Conservation (phyloP, 2,797 vertebrate genomes). For the Hydrocynus forskahlii region DNA sequence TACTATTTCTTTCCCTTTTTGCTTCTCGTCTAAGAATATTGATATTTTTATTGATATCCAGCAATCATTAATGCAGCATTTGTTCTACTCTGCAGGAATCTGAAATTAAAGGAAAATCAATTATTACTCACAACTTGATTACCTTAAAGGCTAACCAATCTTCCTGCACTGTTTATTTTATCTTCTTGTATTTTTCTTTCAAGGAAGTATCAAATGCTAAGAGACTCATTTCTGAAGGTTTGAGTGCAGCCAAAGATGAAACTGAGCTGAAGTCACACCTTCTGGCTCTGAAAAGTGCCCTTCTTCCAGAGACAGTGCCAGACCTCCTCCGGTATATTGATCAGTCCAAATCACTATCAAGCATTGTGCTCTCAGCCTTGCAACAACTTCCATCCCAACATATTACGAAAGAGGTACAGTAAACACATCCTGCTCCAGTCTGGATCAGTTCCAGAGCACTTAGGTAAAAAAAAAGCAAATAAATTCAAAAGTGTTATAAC, state of each 20-base stretch:
- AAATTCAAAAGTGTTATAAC: neutral
- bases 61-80: too few species aligned
- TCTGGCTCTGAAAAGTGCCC: slow-evolving; percentile 42
- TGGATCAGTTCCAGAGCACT: neutral
- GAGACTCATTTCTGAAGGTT: slow-evolving; percentile 13
- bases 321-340: slow-evolving; percentile 39
- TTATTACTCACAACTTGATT: neutral
- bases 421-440: neutral
- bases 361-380: slow-evolving; percentile 39
- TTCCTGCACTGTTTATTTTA: too few species aligned
- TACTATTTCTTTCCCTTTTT: too few species aligned
- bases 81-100: too few species aligned
- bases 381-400: slow-evolving; percentile 28
- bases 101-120: neutral
- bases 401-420: slow-evolving; percentile 43
- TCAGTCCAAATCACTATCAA: slow-evolving; percentile 30
- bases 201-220: slow-evolving; percentile 38
- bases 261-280: slow-evolving; percentile 35
- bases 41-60: too few species aligned
- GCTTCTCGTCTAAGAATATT: too few species aligned
- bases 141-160: neutral
- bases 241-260: slow-evolving; percentile 34
- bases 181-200: slow-evolving; percentile 3
- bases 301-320: slow-evolving; percentile 42
- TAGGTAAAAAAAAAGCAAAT: neutral